Percentiles rank a stretch among this genome's conserved stretches.
These are phyloP conservation scores for Tetragonula carbonaria DNA, from an alignment of 2,888 invertebrate species.

Conservation along the genomic window DNA sequence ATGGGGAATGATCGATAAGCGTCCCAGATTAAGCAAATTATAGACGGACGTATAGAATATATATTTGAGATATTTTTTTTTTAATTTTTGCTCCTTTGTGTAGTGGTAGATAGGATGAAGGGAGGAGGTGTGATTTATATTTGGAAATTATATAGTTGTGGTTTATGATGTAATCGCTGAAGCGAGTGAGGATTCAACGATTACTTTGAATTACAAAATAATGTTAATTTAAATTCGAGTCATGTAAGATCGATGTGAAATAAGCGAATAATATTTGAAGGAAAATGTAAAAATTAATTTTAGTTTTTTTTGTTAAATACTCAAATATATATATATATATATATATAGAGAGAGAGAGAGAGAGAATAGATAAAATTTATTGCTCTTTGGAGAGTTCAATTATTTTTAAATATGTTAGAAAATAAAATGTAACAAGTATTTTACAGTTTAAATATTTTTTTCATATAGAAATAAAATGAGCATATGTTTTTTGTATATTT, in stretches of 20 bases:
- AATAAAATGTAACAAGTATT: too few species aligned
- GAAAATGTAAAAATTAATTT: too few species aligned
- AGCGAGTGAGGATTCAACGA: too few species aligned
- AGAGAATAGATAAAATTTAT: neutral
- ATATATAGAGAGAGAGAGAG: neutral
- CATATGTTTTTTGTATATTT: neutral
- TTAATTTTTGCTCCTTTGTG: neutral
- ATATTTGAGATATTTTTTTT: neutral
- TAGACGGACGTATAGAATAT: neutral
- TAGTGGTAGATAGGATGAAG: neutral
- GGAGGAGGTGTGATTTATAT: neutral
- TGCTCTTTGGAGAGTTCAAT: neutral
- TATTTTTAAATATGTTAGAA: too few species aligned
- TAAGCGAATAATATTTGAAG: too few species aligned
- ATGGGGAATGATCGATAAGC: conserved; percentile 30
- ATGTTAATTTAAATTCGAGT: too few species aligned
- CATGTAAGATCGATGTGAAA: too few species aligned
- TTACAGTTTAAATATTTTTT: too few species aligned
- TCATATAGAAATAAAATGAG: neutral
- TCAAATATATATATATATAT: too few species aligned
- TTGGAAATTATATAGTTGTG: neutral
- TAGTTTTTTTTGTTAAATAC: neutral
- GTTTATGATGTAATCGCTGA: neutral
- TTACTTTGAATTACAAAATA: too few species aligned
- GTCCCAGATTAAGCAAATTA: conserved; percentile 11